Percentiles rank a stretch among this genome's conserved stretches.
Conservation (phyloP, 2,888 invertebrate genomes). For the Crossocerus cetratus region DNA sequence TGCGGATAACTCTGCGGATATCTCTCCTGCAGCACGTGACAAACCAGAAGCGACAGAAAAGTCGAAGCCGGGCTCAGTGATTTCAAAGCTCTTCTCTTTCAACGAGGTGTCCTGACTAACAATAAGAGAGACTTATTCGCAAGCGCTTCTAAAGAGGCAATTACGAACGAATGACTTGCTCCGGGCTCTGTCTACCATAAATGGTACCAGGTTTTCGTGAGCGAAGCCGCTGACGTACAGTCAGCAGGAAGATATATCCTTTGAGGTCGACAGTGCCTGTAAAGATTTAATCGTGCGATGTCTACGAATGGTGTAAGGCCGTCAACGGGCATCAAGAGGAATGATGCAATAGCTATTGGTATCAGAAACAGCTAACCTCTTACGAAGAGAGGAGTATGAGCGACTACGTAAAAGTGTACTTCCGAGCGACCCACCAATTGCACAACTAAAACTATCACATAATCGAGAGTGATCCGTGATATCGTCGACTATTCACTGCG, state of each 20-base stretch:
- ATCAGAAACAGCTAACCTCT: too few species aligned
- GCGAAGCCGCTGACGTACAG: neutral
- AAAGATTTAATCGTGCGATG: too few species aligned
- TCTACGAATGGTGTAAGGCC: too few species aligned
- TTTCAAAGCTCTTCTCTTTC: too few species aligned
- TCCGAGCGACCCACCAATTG: too few species aligned
- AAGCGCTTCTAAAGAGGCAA: neutral
- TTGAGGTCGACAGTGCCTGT: too few species aligned
- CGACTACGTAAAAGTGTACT: too few species aligned
- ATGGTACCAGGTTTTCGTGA: conserved; percentile 12
- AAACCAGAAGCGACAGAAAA: conserved; percentile 29
- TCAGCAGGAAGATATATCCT: neutral
- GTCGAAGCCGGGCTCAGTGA: neutral
- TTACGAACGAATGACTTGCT: conserved; percentile 51
- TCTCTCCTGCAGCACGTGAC: conserved; percentile 38
- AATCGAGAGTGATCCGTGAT: conserved; percentile 18
- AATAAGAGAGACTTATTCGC: too few species aligned
- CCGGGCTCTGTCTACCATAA: neutral
- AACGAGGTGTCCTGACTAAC: too few species aligned
- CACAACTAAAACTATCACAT: neutral
- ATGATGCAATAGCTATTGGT: too few species aligned
- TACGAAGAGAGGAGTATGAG: too few species aligned
- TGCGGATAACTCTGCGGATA: conserved; percentile 28
- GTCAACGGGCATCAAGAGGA: too few species aligned
- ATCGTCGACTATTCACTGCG: conserved; percentile 58